phyloP scores from a whole-genome alignment of 2,797 vertebrate species.

The Gallinago solitaria region DNA sequence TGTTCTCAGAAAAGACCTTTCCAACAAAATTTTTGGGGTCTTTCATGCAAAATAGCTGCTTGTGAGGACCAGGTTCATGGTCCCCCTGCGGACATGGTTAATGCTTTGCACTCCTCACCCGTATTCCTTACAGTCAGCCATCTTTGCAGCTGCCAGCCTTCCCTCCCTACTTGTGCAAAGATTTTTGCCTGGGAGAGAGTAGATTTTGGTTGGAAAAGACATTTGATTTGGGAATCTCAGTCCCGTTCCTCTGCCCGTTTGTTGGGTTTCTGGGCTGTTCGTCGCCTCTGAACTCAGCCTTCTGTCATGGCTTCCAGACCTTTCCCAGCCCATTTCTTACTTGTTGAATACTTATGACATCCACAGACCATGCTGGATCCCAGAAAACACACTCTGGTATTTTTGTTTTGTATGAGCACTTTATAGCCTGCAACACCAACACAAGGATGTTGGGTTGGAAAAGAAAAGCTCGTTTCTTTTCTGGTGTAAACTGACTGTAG shows the following conservation, averaged over 20 bases:
- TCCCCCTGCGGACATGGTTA: neutral
- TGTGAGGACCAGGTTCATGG: neutral
- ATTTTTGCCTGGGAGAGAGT: neutral
- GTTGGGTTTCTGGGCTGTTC: neutral
- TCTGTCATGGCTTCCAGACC: neutral
- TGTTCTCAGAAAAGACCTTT: neutral
- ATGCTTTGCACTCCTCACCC: neutral
- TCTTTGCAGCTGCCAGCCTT: neutral
- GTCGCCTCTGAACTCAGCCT: neutral
- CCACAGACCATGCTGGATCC: accelerated
- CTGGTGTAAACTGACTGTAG: neutral
- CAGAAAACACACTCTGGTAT: neutral
- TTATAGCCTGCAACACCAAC: neutral
- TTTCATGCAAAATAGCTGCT: neutral
- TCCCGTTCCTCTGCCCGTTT: neutral
- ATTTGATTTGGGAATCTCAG: neutral
- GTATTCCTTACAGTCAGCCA: accelerated
- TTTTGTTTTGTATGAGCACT: neutral
- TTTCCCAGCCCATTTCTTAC: neutral
- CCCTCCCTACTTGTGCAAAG: neutral
- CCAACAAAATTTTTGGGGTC: accelerated
- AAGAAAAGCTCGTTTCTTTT: neutral
- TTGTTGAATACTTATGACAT: neutral
- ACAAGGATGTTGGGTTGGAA: neutral
- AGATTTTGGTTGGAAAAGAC: neutral